A percentile compares a stretch with the other conserved stretches of the same genome.
phyloP scores from a whole-genome alignment of 2,113 vertebrate genomes.

The Gadus chalcogrammus region DNA sequence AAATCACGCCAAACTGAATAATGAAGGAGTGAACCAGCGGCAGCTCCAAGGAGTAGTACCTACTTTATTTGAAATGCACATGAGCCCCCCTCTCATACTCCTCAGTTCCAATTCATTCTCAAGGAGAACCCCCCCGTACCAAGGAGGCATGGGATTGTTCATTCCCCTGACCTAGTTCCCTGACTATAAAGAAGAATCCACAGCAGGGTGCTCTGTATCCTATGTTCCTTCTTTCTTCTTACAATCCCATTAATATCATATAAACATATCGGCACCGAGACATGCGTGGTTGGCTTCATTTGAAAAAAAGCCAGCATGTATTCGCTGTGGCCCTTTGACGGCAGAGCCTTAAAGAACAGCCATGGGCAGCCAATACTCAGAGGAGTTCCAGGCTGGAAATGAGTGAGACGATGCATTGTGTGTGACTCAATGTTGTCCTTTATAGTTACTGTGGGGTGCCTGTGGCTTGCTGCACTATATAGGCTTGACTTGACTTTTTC shows the following conservation, averaged over 20 bases:
- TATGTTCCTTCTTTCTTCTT: slow-evolving; percentile 21
- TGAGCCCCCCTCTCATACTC: not conserved
- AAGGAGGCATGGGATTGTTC: slow-evolving; percentile 20
- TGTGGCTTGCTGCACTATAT: not conserved
- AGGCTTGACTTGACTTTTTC: not conserved
- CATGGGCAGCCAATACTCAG: slow-evolving; percentile 21
- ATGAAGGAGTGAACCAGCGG: too few relatives aligned
- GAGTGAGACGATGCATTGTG: slow-evolving; percentile 52
- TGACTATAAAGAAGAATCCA: slow-evolving; percentile 44
- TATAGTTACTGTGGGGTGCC: slow-evolving; percentile 7
- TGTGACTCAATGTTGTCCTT: slow-evolving; percentile 29
- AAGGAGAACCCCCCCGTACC: not conserved
- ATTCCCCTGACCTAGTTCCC: slow-evolving; percentile 50
- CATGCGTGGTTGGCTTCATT: slow-evolving; percentile 38
- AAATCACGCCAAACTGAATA: too few relatives aligned
- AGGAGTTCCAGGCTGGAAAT: slow-evolving; percentile 28
- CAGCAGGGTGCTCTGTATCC: slow-evolving; percentile 35
- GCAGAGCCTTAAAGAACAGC: slow-evolving; percentile 34
- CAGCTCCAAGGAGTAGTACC: not conserved
- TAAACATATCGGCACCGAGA: slow-evolving; percentile 3
- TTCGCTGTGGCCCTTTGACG: slow-evolving; percentile 34
- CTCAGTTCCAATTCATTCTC: not conserved
- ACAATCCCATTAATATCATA: slow-evolving; percentile 41
- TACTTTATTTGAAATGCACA: not conserved
- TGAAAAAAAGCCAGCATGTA: slow-evolving; percentile 34